Conservation (phyloP, 1,140 invertebrate genomes). For the Drosophila tsacasi region DNA sequence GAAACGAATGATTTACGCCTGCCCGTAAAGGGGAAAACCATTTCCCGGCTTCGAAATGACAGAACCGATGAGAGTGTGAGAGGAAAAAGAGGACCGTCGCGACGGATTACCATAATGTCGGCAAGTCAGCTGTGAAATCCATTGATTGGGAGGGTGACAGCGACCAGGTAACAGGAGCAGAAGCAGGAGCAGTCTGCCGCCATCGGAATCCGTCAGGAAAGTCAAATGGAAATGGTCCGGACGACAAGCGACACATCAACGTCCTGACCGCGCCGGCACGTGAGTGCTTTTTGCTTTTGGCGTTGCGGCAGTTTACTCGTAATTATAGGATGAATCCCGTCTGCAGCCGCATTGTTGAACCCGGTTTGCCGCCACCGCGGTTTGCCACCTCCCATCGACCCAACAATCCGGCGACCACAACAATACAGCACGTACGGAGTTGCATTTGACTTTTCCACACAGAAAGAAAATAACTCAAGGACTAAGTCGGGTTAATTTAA, state of each 20-base stretch:
- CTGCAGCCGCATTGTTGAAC: conserved; percentile 36
- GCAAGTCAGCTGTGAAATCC: conserved; percentile 77
- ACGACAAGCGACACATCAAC: conserved; percentile 37
- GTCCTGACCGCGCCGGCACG: conserved; percentile 45
- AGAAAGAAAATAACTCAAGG: not conserved
- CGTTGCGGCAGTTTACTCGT: conserved; percentile 36
- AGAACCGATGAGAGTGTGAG: conserved; percentile 10
- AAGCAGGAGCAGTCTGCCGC: not conserved
- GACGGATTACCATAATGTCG: conserved; percentile 77
- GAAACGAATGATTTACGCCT: conserved; percentile 60
- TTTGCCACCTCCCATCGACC: conserved; percentile 8
- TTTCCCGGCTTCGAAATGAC: conserved; percentile 47
- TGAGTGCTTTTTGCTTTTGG: conserved; percentile 34
- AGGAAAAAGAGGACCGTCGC: conserved; percentile 34
- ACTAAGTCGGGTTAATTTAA: not conserved
- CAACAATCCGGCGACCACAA: conserved; percentile 15
- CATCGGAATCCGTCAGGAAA: conserved; percentile 16
- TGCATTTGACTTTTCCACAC: conserved; percentile 41
- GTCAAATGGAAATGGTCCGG: conserved; percentile 32
- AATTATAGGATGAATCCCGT: conserved; percentile 42
- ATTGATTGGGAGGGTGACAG: conserved; percentile 68
- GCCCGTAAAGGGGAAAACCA: conserved; percentile 25
- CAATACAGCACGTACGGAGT: conserved; percentile 40
- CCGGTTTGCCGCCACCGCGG: conserved; percentile 27
- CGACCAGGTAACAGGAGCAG: conserved; percentile 3